Base-by-base conservation (phyloP, 2,113 vertebrate genomes). In the Hippocampus zosterae region DNA sequence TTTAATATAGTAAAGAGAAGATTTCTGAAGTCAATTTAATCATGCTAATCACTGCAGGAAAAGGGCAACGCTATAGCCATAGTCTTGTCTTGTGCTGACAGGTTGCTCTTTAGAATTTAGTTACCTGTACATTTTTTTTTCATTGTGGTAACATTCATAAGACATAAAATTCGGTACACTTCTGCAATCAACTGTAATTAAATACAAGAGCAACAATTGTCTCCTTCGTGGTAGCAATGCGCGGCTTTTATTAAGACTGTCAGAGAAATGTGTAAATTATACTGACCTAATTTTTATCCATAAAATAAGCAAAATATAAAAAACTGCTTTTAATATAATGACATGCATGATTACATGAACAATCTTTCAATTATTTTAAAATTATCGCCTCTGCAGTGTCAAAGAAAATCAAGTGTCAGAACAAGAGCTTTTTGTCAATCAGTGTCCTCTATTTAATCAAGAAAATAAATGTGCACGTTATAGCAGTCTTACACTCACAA, bases 391-490 rank as follows among this genome's bases (percentile, higher is more conserved):
- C 16, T 48, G 46, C 46, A 48, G 46, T 48, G 46, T 50, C 5
- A 65, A 46, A 61, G 11, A 3, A 3, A 57, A 55, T 50, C 48
- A 3, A 60, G 11, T 12, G 3, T 64, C 12, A 64, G 41, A 63
- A 21, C 1, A 44, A 16, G 23, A 16, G 42, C 27, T 42, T 50
- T 68, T 67, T 70, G 12, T 63, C 56, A 23, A 29, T 21, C 2
- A 48, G 29, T 27, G 48, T 69, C 61, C 53, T 70, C 41, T 66
- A 18, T 15, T 46, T n/a, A 70, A 65, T 68, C 60, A 27, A 68
- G 5, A 56, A 42, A 44, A 33, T 27, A 67, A 65, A 10, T 12
- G 13, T 61, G 72, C 33, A 62, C 41, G 1, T 25, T 46, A 1
- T n/a, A 65, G 8, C 63, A 46, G n/a, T 55, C 42, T 12, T 44